Evolutionary conservation across 1,140 invertebrate genomes (phyloP), one percentile per base, ranked within the genome.

Genomic region (Macrosteles quadrilineatus): DNA sequence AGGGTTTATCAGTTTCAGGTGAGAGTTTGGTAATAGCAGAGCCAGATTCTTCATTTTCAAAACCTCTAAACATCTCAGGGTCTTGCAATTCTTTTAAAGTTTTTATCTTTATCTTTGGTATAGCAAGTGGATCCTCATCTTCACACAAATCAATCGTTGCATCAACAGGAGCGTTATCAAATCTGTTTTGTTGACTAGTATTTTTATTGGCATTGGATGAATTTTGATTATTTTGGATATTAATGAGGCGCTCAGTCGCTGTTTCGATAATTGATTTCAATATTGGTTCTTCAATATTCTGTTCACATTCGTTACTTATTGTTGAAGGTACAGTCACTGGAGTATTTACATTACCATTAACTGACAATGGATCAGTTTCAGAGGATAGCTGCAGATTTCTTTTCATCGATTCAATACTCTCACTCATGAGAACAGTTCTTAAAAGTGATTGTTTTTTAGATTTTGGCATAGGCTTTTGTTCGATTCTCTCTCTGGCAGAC

Each of bases 71-170:
- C 14, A 36, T 14, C 3, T 23, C n/a, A 4, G 17, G 47, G n/a
- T 50, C 47, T 29, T 59, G 55, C 12, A 59, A 25, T 59, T 59
- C 55, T n/a, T 59, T 12, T 59, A 59, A 59, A 27, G 55, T 59
- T 59, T 59, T 59, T 21, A 59, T 30, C 23, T 59, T 59, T 59
- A 59, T 59, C n/a, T 59, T 59, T 25, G 55, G 55, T 27, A 59
- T 29, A 27, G 32, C 32, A 36, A 14, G 14, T 36, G 4, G 4
- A 14, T 36, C 14, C 14, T 36, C 14, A 6, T 36, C 32, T 14
- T 36, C 14, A 36, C 32, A 36, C 14, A 36, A 36, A 36, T 36
- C 32, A 6, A 36, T 36, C 4, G 14, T 36, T 36, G 32, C 14
- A 14, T 36, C 32, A 36, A 6, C 4, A 14, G 32, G 14, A 36